Evolutionary conservation across 2,888 invertebrate genomes (phyloP), one percentile per base, ranked within the genome.

Genomic region (Napeogenes inachia): DNA sequence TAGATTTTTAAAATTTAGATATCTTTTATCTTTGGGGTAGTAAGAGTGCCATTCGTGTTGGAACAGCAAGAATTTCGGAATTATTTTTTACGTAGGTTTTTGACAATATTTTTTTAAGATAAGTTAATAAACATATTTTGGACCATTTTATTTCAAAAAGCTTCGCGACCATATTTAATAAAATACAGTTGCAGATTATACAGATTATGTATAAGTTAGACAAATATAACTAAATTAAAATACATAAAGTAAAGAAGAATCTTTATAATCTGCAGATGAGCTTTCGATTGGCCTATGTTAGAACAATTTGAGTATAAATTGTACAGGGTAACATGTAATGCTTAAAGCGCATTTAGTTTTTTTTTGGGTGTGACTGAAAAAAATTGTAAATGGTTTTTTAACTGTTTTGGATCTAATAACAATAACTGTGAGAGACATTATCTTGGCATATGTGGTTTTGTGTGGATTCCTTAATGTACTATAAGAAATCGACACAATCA

Each of bases 241-340:
- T 35, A 35, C 6, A 35, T 35, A 35, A 35, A 6, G 54, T 59
- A 53, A 59, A 32, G 54, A 59, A 45, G 35, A 58, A 58, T 1
- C 21, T 21, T 53, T 47, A 30, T 58, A 53, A 42, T 46, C 53
- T 58, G 58, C 8, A 35, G 30, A 30, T 38, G 6, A 35, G n/a
- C n/a, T 33, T 56, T 13, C 13, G 6, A 69, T 74, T 71, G 73
- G 71, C 73, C 74, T 75, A 72, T 56, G 61, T 70, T 70, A 67
- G 68, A 68, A 66, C 56, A 67, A 54, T 66, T 73, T 71, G 64
- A 76, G 73, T 79, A 71, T 73, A 70, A 81, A 76, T 74, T 83
- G 78, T 82, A 88, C 87, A 87, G 87, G 87, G 87, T 87, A 85
- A 84, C 75, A 76, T 76, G 74, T 75, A 75, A 70, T 73, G 72